Conservation (phyloP, 2,113 vertebrate species). For the Phycodurus eques region DNA sequence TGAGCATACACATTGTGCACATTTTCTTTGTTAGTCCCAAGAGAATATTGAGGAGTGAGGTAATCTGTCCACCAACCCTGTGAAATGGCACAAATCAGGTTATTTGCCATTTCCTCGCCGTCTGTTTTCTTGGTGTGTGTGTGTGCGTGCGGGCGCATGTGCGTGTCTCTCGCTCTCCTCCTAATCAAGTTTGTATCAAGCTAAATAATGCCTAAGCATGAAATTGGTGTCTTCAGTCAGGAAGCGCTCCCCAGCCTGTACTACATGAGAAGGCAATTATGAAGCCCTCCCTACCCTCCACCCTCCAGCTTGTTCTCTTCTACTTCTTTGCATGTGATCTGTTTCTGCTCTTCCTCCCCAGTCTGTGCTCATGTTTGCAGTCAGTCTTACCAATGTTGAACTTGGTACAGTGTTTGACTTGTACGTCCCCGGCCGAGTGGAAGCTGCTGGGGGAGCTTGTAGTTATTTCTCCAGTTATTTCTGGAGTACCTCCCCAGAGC, state of each 20-base stretch:
- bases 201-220: slow-evolving; percentile 75
- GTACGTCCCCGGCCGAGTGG: slow-evolving; percentile 26
- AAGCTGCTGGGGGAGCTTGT: slow-evolving; percentile 57
- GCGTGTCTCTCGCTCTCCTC: slow-evolving; percentile 6
- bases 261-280: slow-evolving; percentile 73
- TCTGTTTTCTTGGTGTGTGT: not conserved
- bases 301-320: slow-evolving; percentile 16
- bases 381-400: slow-evolving; percentile 14
- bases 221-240: slow-evolving; percentile 73
- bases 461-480: slow-evolving; percentile 70
- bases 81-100: slow-evolving; percentile 61
- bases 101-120: slow-evolving; percentile 36
- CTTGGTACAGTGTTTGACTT: slow-evolving; percentile 22
- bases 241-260: slow-evolving; percentile 68
- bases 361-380: slow-evolving; percentile 9
- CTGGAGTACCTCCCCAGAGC: slow-evolving; percentile 64
- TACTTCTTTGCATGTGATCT: slow-evolving; percentile 3
- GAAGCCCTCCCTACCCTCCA: slow-evolving; percentile 24
- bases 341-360: not conserved
- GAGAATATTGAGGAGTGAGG: slow-evolving; percentile 64
- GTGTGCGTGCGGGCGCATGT: no score
- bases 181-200: slow-evolving; percentile 78
- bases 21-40: slow-evolving; percentile 56
- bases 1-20: slow-evolving; percentile 14
- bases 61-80: slow-evolving; percentile 73